Percentiles rank a stretch among this genome's conserved stretches.
Conservation (phyloP, 2,113 vertebrate genomes). For the Phylloscopus trochiloides region DNA sequence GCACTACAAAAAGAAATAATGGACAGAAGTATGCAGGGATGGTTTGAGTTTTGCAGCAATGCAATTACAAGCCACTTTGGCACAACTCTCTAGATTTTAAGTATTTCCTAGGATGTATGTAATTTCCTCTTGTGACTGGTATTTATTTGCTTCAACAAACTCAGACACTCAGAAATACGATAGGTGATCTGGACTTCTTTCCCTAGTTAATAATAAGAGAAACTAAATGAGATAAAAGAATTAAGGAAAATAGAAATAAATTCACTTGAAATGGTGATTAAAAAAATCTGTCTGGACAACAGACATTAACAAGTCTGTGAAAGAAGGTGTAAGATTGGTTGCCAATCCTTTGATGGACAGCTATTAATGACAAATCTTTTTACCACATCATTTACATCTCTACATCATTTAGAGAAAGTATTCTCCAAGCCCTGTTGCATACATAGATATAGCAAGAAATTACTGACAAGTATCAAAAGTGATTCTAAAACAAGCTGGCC, state of each 20-base stretch:
- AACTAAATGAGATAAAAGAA: neutral
- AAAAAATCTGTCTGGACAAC: neutral
- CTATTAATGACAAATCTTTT: neutral
- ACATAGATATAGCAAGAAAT: neutral
- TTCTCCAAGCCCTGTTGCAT: neutral
- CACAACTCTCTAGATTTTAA: neutral
- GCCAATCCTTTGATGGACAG: neutral
- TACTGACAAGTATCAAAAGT: neutral
- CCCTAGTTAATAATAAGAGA: neutral
- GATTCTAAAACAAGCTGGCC: neutral
- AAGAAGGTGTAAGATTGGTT: neutral
- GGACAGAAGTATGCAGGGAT: neutral
- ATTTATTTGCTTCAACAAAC: neutral
- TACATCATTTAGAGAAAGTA: neutral
- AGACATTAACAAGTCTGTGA: neutral
- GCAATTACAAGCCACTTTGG: neutral
- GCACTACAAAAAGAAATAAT: neutral
- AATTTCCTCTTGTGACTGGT: neutral
- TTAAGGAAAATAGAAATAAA: neutral
- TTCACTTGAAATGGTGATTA: neutral
- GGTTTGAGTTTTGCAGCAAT: neutral
- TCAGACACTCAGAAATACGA: neutral
- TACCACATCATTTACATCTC: neutral
- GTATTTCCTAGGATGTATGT: neutral
- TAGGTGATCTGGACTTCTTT: neutral